phyloP scores from a whole-genome alignment of 2,113 vertebrate genomes.

The Aptenodytes patagonicus region DNA sequence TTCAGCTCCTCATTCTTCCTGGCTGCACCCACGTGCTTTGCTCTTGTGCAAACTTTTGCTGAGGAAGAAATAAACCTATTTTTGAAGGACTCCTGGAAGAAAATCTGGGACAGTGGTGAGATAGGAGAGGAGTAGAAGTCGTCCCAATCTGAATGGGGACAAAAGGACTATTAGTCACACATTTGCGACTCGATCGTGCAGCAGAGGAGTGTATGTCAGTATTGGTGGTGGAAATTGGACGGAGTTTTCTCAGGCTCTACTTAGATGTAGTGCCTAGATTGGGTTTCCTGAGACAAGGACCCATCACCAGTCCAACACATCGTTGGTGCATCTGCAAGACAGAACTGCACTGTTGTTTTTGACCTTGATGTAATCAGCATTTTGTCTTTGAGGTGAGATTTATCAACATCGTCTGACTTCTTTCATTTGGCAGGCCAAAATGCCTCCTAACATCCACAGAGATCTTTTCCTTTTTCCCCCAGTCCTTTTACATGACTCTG shows the following conservation, averaged over 20 bases:
- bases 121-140: background rate
- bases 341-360: background rate
- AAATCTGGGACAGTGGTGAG: background rate
- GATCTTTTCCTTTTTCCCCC: background rate
- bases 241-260: background rate
- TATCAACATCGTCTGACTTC: background rate
- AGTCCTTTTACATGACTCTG: background rate
- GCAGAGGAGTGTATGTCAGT: background rate
- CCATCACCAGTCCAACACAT: background rate
- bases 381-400: background rate
- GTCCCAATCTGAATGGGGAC: background rate
- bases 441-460: background rate
- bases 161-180: background rate
- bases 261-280: background rate
- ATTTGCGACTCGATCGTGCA: background rate
- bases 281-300: background rate
- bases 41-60: background rate
- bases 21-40: background rate
- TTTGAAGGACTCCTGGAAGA: background rate
- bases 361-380: background rate
- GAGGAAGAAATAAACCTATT: background rate
- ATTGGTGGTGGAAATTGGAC: background rate
- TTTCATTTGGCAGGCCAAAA: background rate
- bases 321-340: background rate
- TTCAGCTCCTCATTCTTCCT: background rate